Percentiles rank a stretch among this genome's conserved stretches.
Conservation (phyloP, 2,888 invertebrate species). For the Ryuthela nishihirai region DNA sequence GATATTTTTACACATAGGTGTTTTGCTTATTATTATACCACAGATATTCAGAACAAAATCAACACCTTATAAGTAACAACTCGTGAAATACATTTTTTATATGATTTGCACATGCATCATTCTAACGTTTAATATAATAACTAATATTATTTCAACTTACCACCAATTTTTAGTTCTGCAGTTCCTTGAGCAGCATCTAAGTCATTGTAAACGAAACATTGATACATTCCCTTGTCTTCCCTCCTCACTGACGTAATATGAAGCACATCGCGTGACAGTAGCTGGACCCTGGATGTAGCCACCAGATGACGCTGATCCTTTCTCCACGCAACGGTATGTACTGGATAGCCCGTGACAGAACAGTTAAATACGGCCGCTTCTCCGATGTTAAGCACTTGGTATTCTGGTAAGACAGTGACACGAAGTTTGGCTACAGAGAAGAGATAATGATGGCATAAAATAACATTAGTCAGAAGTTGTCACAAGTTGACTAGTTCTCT, state of each 20-base stretch:
- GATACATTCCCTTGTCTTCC: constrained; percentile 96
- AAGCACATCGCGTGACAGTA: constrained; percentile 55
- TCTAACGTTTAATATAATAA: no score
- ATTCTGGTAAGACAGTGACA: constrained; percentile 14
- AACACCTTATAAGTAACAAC: no score
- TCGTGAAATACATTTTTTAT: no score
- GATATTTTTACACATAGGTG: no score
- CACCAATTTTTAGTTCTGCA: constrained; percentile 87
- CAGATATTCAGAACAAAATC: no score
- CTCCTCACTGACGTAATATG: constrained; percentile 86
- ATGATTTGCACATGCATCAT: no score
- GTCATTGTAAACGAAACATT: constrained; percentile 89
- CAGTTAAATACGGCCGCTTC: constrained; percentile 48
- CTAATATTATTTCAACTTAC: constrained; percentile 66
- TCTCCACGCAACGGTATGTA: constrained; percentile 47
- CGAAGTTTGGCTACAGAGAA: constrained; percentile 11
- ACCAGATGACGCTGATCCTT: constrained; percentile 47
- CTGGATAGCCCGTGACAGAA: constrained; percentile 47
- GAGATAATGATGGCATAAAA: no score
- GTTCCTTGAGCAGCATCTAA: constrained; percentile 90
- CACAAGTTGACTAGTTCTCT: no score
- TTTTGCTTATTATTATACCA: no score
- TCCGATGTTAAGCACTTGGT: constrained; percentile 39
- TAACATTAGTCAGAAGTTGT: no score
- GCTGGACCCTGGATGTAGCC: constrained; percentile 27